Conservation (phyloP, 2,113 vertebrate species). For the Brachyistius frenatus region DNA sequence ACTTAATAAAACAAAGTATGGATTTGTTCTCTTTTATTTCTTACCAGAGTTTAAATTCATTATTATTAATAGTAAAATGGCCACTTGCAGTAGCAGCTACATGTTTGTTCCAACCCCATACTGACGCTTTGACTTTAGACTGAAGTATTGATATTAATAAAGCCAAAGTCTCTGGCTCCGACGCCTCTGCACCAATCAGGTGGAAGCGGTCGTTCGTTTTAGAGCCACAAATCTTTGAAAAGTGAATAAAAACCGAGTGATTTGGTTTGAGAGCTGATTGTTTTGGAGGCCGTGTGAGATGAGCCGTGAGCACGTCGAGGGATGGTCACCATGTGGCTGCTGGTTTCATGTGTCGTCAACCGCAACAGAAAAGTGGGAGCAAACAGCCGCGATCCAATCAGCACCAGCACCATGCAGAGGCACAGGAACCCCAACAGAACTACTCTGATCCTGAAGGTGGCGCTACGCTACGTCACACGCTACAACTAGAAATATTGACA, state of each 20-base stretch:
- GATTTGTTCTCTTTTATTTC: conserved; percentile 13
- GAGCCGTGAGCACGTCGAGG: conserved; percentile 82
- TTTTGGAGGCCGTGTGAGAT: not conserved
- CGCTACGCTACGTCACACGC: conserved; percentile 4
- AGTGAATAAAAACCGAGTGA: no score
- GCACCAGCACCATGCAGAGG: conserved; percentile 96
- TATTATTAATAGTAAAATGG: conserved; percentile 91
- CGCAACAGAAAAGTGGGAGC: conserved; percentile 99
- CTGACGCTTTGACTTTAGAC: conserved; percentile 47
- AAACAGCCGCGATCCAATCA: conserved; percentile 99
- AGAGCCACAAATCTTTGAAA: conserved; percentile 55
- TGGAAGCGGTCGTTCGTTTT: conserved; percentile 63
- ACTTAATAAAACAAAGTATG: conserved; percentile 7
- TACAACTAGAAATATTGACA: not conserved
- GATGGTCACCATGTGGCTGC: conserved; percentile 96
- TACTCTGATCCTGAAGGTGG: conserved; percentile 12
- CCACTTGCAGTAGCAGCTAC: conserved; percentile 97
- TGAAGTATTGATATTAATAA: conserved; percentile 26
- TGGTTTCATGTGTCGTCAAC: conserved; percentile 99
- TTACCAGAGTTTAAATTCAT: conserved; percentile 3
- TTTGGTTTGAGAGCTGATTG: no score
- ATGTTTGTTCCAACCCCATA: conserved; percentile 92
- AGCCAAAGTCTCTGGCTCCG: conserved; percentile 69
- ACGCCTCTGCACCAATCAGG: conserved; percentile 80
- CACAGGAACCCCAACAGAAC: conserved; percentile 86